phyloP scores from a whole-genome alignment of 92 coral and sea anemone species.

The Porites divaricata region DNA sequence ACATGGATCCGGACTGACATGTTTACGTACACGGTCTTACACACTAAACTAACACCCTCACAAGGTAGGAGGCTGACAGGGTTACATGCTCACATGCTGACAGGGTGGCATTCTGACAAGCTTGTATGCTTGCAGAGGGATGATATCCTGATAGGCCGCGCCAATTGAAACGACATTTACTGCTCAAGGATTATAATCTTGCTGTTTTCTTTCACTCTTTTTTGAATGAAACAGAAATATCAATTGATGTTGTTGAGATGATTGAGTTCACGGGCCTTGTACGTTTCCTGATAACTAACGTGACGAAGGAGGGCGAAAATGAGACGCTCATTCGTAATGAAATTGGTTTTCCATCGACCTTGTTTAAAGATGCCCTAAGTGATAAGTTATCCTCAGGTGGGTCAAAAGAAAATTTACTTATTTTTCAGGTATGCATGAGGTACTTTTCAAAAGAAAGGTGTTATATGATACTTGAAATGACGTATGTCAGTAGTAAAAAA shows the following conservation, averaged over 20 bases:
- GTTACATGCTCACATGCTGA: no score
- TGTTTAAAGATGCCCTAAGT: constrained; percentile 41
- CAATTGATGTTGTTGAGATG: constrained; percentile 78
- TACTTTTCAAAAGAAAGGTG: no score
- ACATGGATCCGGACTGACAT: no score
- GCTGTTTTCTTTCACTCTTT: background rate
- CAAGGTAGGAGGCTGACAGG: no score
- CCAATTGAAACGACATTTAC: background rate
- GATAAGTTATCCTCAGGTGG: constrained; percentile 58
- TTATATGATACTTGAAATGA: no score
- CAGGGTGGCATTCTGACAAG: no score
- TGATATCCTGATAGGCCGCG: no score
- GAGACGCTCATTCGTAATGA: constrained; percentile 14
- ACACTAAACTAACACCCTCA: no score
- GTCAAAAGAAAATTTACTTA: background rate
- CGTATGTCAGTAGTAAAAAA: no score
- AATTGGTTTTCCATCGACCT: constrained; percentile 50
- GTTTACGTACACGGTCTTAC: no score
- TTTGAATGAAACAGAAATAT: constrained; percentile 47
- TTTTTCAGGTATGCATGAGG: no score
- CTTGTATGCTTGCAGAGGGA: no score
- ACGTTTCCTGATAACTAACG: constrained; percentile 17
- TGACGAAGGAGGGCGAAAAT: constrained; percentile 19
- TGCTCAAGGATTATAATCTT: background rate
- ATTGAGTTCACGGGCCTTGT: constrained; percentile 67